Evolutionary conservation across 2,888 invertebrate genomes (phyloP).

Genomic region (Molorchus minor): DNA sequence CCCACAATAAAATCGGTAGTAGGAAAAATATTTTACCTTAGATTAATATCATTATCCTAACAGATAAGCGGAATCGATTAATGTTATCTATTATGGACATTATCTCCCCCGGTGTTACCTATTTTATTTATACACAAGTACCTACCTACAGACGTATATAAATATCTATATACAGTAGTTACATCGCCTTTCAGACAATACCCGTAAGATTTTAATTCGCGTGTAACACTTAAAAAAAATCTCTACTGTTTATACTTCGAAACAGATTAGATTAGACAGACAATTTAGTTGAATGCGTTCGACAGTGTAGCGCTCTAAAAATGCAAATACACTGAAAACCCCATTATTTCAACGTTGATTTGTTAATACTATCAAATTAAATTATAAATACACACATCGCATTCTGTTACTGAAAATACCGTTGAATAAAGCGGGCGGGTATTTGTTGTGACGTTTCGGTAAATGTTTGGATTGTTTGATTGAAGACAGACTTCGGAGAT

Average conservation of each 20-base stretch:
- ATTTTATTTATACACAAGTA: constrained; percentile 40
- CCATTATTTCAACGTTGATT: constrained; percentile 28
- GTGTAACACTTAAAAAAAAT: constrained; percentile 37
- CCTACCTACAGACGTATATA: constrained; percentile 29
- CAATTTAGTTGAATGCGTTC: constrained; percentile 22
- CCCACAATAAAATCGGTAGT: constrained; percentile 39
- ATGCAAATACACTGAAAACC: constrained; percentile 24
- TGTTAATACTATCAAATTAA: constrained; percentile 36
- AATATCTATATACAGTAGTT: constrained; percentile 47
- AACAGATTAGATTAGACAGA: constrained; percentile 28
- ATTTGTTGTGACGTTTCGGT: constrained; percentile 60
- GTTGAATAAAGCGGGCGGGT: constrained; percentile 40
- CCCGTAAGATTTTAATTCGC: constrained; percentile 40
- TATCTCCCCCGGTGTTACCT: constrained; percentile 38
- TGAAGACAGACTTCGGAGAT: constrained; percentile 55
- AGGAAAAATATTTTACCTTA: constrained; percentile 35
- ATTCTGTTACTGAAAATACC: constrained; percentile 48
- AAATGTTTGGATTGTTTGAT: constrained; percentile 61
- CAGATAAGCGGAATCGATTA: constrained; percentile 37
- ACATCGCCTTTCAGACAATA: constrained; percentile 36
- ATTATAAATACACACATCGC: constrained; percentile 42
- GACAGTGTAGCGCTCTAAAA: constrained; percentile 23
- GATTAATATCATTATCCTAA: constrained; percentile 37
- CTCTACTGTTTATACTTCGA: constrained; percentile 35
- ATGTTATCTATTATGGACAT: constrained; percentile 40